These are phyloP conservation scores for Macquaria australasica DNA, from an alignment of 2,113 vertebrate genomes.

Conservation along the genomic window DNA sequence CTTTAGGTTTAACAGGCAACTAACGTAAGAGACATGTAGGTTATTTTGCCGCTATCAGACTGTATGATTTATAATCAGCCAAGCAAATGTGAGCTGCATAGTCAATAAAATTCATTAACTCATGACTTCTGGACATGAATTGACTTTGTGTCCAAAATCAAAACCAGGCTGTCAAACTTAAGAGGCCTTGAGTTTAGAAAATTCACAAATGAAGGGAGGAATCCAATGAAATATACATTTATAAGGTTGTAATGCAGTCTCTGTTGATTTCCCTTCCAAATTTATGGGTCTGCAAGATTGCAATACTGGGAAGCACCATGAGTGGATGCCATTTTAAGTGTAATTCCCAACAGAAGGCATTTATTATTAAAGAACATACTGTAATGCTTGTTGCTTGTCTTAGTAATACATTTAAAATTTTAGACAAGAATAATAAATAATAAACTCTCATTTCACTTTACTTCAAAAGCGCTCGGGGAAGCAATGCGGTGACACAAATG, in stretches of 20 bases:
- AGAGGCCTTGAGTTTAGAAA: slow-evolving; percentile 33
- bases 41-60: slow-evolving; percentile 8
- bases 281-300: slow-evolving; percentile 18
- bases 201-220: slow-evolving; percentile 31
- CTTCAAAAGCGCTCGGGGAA: slow-evolving; percentile 1
- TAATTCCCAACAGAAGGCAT: slow-evolving; percentile 25
- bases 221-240: slow-evolving; percentile 54
- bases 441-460: slow-evolving; percentile 13
- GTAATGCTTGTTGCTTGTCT: slow-evolving; percentile 4
- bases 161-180: slow-evolving; percentile 46
- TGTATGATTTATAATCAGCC: slow-evolving; percentile 34
- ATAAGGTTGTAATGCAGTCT: slow-evolving; percentile 32
- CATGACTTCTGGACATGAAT: slow-evolving; percentile 57
- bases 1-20: slow-evolving; percentile 8
- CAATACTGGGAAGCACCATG: not conserved
- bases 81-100: slow-evolving; percentile 29
- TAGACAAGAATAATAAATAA: slow-evolving; percentile 38
- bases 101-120: slow-evolving; percentile 59
- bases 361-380: slow-evolving; percentile 39
- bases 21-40: slow-evolving; percentile 19
- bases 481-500: slow-evolving; percentile 13
- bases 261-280: slow-evolving; percentile 20
- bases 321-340: slow-evolving; percentile 25
- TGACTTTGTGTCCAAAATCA: slow-evolving; percentile 61
- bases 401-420: slow-evolving; percentile 19